Evolutionary conservation across 92 coral and sea anemone species (phyloP).

Genomic region (Desmophyllum pertusum): DNA sequence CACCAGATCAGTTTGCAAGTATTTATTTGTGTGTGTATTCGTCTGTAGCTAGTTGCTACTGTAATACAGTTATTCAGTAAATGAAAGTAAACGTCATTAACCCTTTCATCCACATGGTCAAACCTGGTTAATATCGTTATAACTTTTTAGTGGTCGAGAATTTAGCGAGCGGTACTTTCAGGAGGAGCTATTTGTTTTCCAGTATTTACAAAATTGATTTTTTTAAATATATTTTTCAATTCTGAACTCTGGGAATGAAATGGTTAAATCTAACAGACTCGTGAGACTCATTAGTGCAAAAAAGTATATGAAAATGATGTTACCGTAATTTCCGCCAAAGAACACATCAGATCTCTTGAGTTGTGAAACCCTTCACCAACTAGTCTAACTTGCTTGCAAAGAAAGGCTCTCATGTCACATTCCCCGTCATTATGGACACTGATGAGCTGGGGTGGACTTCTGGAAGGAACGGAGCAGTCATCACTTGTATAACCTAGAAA

Average conservation of each 20-base stretch:
- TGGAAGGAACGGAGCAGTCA: constrained; percentile 83
- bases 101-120: too few species aligned
- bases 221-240: neutral
- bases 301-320: neutral
- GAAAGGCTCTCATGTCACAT: constrained; percentile 64
- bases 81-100: too few species aligned
- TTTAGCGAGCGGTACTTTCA: neutral
- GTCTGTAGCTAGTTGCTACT: neutral
- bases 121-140: too few species aligned
- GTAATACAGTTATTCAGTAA: neutral
- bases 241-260: neutral
- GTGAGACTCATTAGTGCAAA: too few species aligned
- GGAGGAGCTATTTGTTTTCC: neutral
- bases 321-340: constrained; percentile 76
- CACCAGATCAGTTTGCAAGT: neutral
- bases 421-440: constrained; percentile 45
- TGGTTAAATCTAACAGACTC: too few species aligned
- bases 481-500: constrained; percentile 67
- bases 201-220: neutral
- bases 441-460: constrained; percentile 74
- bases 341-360: constrained; percentile 69
- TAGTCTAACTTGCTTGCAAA: constrained; percentile 70
- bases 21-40: neutral
- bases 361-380: constrained; percentile 78
- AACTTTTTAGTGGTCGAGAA: too few species aligned